phyloP scores from a whole-genome alignment of 2,113 vertebrate species.

The Chaetodon trifascialis region DNA sequence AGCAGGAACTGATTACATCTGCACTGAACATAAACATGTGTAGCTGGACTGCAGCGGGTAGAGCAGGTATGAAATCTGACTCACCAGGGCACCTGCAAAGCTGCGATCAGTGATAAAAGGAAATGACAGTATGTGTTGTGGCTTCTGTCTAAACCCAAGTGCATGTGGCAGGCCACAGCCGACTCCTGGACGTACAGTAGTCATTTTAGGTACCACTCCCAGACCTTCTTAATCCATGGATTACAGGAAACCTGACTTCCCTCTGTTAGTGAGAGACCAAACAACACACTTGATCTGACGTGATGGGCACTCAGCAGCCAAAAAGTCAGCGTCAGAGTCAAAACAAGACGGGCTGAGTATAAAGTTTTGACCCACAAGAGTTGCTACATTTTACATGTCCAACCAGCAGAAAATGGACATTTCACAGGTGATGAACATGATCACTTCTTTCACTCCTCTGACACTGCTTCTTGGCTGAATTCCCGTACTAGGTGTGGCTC shows the following conservation, averaged over 20 bases:
- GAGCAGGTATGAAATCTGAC: constrained; percentile 23
- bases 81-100: constrained; percentile 60
- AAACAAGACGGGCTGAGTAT: not conserved
- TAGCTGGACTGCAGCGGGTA: not conserved
- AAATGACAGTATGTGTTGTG: constrained; percentile 52
- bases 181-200: constrained; percentile 40
- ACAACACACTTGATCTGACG: constrained; percentile 17
- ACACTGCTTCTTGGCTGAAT: constrained; percentile 22
- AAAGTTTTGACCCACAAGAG: not conserved
- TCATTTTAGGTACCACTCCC: constrained; percentile 70
- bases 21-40: not conserved
- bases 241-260: constrained; percentile 45
- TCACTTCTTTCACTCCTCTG: not conserved
- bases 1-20: not conserved
- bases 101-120: constrained; percentile 66
- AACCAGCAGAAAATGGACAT: not conserved
- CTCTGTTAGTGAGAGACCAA: constrained; percentile 37
- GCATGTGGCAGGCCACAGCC: constrained; percentile 21
- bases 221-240: constrained; percentile 55
- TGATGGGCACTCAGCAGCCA: not conserved
- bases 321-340: constrained; percentile 1
- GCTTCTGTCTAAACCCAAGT: constrained; percentile 47
- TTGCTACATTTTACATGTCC: not conserved
- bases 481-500: constrained; percentile 52
- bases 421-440: constrained; percentile 1